Conservation (phyloP, 2,797 vertebrate genomes). For the Phalanger gymnotis region DNA sequence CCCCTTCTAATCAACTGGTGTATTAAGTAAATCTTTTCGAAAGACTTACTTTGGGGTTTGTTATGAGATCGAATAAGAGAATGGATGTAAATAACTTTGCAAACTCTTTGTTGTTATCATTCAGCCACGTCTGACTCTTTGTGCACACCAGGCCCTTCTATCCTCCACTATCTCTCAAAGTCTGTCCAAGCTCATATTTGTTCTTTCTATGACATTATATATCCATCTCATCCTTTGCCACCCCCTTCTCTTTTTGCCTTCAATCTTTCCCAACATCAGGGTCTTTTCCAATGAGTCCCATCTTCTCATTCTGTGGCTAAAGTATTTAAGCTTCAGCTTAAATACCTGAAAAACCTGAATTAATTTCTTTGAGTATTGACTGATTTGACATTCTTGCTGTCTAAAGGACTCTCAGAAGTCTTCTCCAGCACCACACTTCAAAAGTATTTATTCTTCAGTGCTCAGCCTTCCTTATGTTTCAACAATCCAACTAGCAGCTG, state of each 20-base stretch:
- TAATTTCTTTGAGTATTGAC: too few relatives aligned
- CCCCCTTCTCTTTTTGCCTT: neutral
- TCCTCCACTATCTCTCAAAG: neutral
- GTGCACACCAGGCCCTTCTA: neutral
- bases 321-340: neutral
- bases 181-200: neutral
- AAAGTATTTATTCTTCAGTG: too few relatives aligned
- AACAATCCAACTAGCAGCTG: too few relatives aligned
- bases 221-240: neutral
- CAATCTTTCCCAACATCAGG: neutral
- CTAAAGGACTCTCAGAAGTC: too few relatives aligned
- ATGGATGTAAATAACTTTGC: neutral
- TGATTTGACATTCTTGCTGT: too few relatives aligned
- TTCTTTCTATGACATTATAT: neutral
- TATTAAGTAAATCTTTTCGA: neutral
- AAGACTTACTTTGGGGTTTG: neutral
- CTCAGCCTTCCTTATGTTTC: too few relatives aligned
- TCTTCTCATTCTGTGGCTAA: neutral
- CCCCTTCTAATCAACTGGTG: neutral
- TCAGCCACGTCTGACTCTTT: neutral
- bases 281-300: neutral
- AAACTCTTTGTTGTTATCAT: neutral
- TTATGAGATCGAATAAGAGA: neutral
- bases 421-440: too few relatives aligned
- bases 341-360: neutral